Evolutionary conservation across 2,113 vertebrate genomes (phyloP).

Genomic region (Nymphicus hollandicus): DNA sequence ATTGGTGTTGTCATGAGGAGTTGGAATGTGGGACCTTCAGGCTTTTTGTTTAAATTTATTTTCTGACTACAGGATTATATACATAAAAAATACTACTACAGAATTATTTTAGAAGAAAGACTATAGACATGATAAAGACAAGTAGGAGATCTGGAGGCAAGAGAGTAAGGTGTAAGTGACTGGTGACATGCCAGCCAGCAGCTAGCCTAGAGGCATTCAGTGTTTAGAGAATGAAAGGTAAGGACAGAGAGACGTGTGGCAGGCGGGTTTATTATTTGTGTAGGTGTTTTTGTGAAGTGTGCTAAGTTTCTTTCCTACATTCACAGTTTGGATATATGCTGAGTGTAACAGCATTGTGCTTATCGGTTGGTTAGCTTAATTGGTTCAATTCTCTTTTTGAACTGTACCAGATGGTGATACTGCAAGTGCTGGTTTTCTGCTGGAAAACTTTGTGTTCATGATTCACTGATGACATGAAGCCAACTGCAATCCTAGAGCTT

Average conservation of each 20-base stretch:
- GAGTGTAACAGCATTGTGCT: neutral
- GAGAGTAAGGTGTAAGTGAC: neutral
- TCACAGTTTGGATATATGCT: neutral
- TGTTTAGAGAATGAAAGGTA: neutral
- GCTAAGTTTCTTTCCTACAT: neutral
- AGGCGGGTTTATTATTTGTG: neutral
- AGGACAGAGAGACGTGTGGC: neutral
- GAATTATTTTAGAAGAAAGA: neutral
- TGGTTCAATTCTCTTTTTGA: neutral
- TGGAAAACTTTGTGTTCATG: neutral
- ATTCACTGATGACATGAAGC: fast-evolving
- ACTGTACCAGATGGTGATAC: neutral
- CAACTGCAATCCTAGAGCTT: neutral
- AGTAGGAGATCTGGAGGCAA: neutral
- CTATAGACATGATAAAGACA: neutral
- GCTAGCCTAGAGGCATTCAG: neutral
- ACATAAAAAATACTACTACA: neutral
- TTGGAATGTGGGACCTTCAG: neutral
- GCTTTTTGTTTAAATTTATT: neutral
- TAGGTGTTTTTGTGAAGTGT: neutral
- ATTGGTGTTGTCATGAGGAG: neutral
- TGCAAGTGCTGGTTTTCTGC: neutral
- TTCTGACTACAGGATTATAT: neutral
- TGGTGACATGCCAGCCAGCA: neutral
- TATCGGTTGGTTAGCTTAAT: neutral